Evolutionary conservation across 2,113 vertebrate genomes (phyloP).

Genomic region (Brevimyrus niger): DNA sequence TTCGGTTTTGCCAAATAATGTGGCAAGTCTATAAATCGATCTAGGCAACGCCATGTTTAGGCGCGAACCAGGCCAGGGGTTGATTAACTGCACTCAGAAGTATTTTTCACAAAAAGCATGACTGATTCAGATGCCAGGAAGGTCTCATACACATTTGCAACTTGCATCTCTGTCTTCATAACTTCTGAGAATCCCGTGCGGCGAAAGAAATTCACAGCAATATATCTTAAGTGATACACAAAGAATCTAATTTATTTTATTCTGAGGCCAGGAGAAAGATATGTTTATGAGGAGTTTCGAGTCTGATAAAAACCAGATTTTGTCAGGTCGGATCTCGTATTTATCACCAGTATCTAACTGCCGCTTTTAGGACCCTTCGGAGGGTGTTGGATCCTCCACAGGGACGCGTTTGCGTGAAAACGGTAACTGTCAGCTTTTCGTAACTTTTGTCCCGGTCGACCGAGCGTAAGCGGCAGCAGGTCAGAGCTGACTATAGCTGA

Average conservation of each 20-base stretch:
- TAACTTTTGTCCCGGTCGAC: background rate
- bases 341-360: background rate
- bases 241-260: conserved; percentile 38
- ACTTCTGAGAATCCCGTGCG: conserved; percentile 19
- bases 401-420: background rate
- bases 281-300: conserved; percentile 35
- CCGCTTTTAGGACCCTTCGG: background rate
- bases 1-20: conserved; percentile 39
- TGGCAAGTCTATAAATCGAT: conserved; percentile 47
- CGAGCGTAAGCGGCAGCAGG: background rate
- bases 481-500: background rate
- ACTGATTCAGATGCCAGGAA: conserved; percentile 11
- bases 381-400: background rate
- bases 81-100: conserved; percentile 22
- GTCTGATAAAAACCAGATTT: conserved; percentile 8
- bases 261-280: conserved; percentile 34
- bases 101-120: conserved; percentile 21
- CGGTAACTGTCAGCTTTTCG: background rate
- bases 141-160: conserved; percentile 6
- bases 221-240: conserved; percentile 48
- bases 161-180: conserved; percentile 1
- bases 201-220: conserved; percentile 34
- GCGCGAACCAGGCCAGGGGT: conserved; percentile 24
- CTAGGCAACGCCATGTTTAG: conserved; percentile 40
- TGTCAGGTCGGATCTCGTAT: background rate